Conservation (phyloP, 1,140 invertebrate species). For the Drosophila dunni region DNA sequence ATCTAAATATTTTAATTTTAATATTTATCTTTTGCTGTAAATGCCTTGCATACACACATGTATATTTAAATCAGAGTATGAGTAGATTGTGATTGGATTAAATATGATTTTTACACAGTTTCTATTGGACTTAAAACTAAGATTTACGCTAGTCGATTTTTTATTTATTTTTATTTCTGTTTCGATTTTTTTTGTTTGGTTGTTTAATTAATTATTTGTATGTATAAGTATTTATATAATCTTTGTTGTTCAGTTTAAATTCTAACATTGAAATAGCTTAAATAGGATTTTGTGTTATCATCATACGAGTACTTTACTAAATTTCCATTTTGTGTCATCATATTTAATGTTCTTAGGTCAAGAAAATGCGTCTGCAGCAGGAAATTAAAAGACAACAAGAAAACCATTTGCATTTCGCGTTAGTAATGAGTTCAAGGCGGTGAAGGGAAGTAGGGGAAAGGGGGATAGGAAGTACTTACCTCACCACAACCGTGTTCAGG, state of each 20-base stretch:
- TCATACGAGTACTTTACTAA: slow-evolving; percentile 39
- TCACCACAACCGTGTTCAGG: slow-evolving; percentile 79
- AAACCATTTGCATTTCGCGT: slow-evolving; percentile 33
- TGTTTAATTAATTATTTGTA: slow-evolving; percentile 21
- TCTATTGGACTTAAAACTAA: slow-evolving; percentile 57
- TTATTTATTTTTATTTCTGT: slow-evolving; percentile 6
- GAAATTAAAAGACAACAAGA: slow-evolving; percentile 36
- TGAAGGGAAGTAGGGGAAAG: not conserved
- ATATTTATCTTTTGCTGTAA: slow-evolving; percentile 30
- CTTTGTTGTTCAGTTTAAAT: slow-evolving; percentile 46
- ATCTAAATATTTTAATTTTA: slow-evolving; percentile 26
- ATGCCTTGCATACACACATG: slow-evolving; percentile 59
- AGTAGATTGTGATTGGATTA: slow-evolving; percentile 47
- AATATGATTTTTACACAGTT: slow-evolving; percentile 71
- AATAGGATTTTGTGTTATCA: slow-evolving; percentile 66
- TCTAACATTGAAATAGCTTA: slow-evolving; percentile 80
- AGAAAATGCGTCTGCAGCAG: slow-evolving; percentile 72
- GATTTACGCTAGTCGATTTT: slow-evolving; percentile 57
- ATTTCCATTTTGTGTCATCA: slow-evolving; percentile 26
- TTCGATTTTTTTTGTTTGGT: slow-evolving; percentile 16
- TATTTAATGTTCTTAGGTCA: slow-evolving; percentile 71
- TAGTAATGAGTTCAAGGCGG: not conserved
- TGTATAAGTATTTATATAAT: slow-evolving; percentile 55
- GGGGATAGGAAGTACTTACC: slow-evolving; percentile 59
- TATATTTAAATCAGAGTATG: slow-evolving; percentile 19